Evolutionary conservation across 2,888 invertebrate genomes (phyloP), one percentile per base, ranked within the genome.

Genomic region (Sclerodermus sp.): DNA sequence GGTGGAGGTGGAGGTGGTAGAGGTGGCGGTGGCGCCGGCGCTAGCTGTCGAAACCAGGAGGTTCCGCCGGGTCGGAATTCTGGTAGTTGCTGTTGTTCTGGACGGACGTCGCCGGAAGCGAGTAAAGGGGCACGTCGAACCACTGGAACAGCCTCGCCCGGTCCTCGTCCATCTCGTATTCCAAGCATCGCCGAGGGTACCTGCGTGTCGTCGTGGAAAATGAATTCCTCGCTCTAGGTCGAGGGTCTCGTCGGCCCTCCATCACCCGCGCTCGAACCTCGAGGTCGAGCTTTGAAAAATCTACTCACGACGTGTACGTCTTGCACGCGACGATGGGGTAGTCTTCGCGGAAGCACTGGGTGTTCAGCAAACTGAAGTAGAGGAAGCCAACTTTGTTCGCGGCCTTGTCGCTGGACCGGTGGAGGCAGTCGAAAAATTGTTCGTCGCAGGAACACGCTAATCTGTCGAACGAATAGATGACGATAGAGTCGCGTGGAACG

Each of bases 341-440:
- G 54, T 86, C 85, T 18, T 81, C 58, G 50, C 80, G 80, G 68
- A 80, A 87, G 74, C 87, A 88, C 66, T 84, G 73, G 0, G 86
- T 85, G 16, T 80, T 80, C 23, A 83, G 68, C 42, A 82, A 67
- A 66, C 79, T 81, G 76, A 84, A 84, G 74, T 81, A 84, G 29
- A 82, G 69, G 47, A 77, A 73, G 39, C 79, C 80, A 41, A 81
- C 70, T 57, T 71, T 63, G 12, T 57, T 49, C 30, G 70, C 66
- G 32, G 57, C 65, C 23, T 49, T 47, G 55, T 75, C 74, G 41
- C 56, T 49, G 30, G 73, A 67, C 37, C 53, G 60, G 48, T 77
- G 76, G 50, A 84, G 77, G 64, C 84, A 84, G 39, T 77, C 66
- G 48, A 79, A 76, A 68, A 84, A 83, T 64, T 71, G 71, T 48